phyloP scores from a whole-genome alignment of 2,797 vertebrate species.

The Phrynocephalus vlangalii region DNA sequence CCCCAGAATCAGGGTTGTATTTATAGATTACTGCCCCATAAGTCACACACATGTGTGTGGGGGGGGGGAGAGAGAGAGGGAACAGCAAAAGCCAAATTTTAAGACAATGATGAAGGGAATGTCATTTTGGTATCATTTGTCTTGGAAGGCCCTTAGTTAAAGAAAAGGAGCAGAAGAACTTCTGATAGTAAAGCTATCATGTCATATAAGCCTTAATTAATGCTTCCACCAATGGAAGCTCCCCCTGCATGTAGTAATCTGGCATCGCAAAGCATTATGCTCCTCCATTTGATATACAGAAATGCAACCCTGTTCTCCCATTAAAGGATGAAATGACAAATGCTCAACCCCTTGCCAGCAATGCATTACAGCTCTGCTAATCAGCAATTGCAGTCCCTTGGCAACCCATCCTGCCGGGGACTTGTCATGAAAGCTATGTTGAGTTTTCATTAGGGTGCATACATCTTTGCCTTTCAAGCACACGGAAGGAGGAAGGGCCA shows the following conservation, averaged over 20 bases:
- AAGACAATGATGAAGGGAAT: constrained; percentile 41
- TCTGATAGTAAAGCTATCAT: constrained; percentile 53
- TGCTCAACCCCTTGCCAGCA: constrained; percentile 45
- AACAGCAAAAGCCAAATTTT: constrained; percentile 53
- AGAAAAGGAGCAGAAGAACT: constrained; percentile 44
- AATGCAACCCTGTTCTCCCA: constrained; percentile 46
- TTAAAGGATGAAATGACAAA: constrained; percentile 51
- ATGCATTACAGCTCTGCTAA: constrained; percentile 38
- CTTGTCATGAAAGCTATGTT: constrained; percentile 24
- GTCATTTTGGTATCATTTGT: constrained; percentile 44
- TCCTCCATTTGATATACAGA: constrained; percentile 54
- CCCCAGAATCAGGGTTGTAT: neutral
- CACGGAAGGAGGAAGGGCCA: constrained; percentile 5
- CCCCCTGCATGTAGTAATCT: constrained; percentile 48
- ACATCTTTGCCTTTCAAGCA: constrained; percentile 44
- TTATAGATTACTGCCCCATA: too few species aligned
- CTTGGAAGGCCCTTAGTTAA: constrained; percentile 52
- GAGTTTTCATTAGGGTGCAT: constrained; percentile 12
- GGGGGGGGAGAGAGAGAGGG: too few species aligned
- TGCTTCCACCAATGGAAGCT: constrained; percentile 62
- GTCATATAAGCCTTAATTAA: constrained; percentile 66
- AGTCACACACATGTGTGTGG: too few species aligned
- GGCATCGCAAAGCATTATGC: constrained; percentile 54
- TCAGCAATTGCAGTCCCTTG: constrained; percentile 29
- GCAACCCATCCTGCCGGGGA: neutral